Percentiles rank a stretch among this genome's conserved stretches.
Evolutionary conservation across 2,888 invertebrate species (phyloP).

Genomic region (Hydropsyche betteni): DNA sequence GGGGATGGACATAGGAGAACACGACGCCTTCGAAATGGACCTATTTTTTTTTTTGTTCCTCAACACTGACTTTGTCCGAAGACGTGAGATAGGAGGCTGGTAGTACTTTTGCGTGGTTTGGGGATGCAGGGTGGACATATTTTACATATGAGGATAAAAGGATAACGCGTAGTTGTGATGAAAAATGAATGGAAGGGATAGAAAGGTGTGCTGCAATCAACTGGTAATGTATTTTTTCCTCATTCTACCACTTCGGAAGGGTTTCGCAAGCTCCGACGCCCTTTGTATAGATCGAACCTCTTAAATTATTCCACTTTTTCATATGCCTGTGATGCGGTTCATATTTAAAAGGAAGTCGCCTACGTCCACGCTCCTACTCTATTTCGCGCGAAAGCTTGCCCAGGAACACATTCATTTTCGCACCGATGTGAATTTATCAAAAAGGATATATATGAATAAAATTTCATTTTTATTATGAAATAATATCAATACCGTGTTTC

Average conservation of each 20-base stretch:
- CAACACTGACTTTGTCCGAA: slow-evolving; percentile 39
- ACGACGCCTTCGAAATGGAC: slow-evolving; percentile 45
- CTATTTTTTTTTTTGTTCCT: slow-evolving; percentile 43
- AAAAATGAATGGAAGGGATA: slow-evolving; percentile 50
- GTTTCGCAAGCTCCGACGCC: background rate
- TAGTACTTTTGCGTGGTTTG: background rate
- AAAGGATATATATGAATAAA: too few relatives aligned
- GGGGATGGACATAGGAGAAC: slow-evolving; percentile 1
- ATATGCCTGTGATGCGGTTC: slow-evolving; percentile 29
- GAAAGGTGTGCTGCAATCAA: slow-evolving; percentile 49
- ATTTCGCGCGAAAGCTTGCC: too few relatives aligned
- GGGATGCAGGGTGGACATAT: slow-evolving; percentile 48
- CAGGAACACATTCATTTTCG: too few relatives aligned
- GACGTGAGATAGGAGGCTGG: background rate
- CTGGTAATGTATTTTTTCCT: slow-evolving; percentile 49
- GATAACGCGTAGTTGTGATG: slow-evolving; percentile 50
- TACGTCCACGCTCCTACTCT: background rate
- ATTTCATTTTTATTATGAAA: too few relatives aligned
- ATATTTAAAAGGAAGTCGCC: slow-evolving; percentile 16
- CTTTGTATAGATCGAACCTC: slow-evolving; percentile 35
- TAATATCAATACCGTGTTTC: too few relatives aligned
- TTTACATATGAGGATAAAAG: slow-evolving; percentile 50
- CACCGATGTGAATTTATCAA: too few relatives aligned
- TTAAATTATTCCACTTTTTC: slow-evolving; percentile 39
- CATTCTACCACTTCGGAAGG: slow-evolving; percentile 24